Percentiles rank a stretch among this genome's conserved stretches.
Evolutionary conservation across 2,797 vertebrate species (phyloP).

Genomic region (Pelochelys cantorii): DNA sequence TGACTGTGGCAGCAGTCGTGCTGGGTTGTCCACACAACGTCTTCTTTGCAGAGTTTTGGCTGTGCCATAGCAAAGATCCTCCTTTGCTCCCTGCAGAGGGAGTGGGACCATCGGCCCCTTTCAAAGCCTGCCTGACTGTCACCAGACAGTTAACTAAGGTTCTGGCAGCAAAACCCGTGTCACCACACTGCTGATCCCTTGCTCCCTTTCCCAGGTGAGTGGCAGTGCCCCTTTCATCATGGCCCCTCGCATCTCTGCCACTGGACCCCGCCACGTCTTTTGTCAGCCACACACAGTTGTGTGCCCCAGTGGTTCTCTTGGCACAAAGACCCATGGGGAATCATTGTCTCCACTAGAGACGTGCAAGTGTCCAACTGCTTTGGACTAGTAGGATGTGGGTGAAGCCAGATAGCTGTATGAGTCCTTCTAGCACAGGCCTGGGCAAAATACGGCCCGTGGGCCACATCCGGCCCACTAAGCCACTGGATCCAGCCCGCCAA

Average conservation of each 20-base stretch:
- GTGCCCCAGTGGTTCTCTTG: not conserved
- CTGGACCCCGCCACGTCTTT: not conserved
- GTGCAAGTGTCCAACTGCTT: not conserved
- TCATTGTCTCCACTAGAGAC: not conserved
- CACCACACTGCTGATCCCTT: not conserved
- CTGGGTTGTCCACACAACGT: not conserved
- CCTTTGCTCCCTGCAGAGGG: not conserved
- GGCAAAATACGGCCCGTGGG: too few relatives aligned
- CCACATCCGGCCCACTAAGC: too few relatives aligned
- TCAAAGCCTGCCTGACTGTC: too few relatives aligned
- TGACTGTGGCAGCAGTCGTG: not conserved
- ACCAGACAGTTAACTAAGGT: not conserved
- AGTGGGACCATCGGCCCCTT: not conserved
- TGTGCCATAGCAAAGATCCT: not conserved
- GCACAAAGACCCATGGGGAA: not conserved
- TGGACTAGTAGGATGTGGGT: not conserved
- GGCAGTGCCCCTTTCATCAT: not conserved
- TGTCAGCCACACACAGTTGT: not conserved
- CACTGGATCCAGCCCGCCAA: too few relatives aligned
- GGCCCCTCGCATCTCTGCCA: not conserved
- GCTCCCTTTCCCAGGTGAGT: not conserved
- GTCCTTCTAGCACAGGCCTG: not conserved
- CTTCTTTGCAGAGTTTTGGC: not conserved
- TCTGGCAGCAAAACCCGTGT: not conserved
- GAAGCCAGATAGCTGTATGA: not conserved